Evolutionary conservation across 1,140 invertebrate species (phyloP), one percentile per base, ranked within the genome.

Genomic region (Cydia pomonella): DNA sequence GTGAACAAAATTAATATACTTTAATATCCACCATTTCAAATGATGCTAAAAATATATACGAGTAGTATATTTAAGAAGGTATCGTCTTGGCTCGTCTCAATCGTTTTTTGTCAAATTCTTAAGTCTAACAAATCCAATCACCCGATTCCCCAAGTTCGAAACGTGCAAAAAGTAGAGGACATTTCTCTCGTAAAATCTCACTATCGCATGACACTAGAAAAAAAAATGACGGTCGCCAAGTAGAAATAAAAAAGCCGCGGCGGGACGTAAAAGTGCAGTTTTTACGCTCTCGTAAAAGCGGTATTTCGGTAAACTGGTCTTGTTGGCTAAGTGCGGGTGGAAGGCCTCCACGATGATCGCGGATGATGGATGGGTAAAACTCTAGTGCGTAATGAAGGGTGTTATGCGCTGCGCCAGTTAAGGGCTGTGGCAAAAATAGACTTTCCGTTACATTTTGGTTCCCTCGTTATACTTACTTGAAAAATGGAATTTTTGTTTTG

Each of bases 221-320:
- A 85, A 84, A 82, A 76, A 72, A 80, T 85, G 85, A 86, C 83
- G 81, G 80, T 79, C 82, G 80, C 76, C 81, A 80, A 85, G 81
- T 78, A 66, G 78, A 79, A 84, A 86, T 83, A 86, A 87, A 87
- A 84, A 86, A 79, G 76, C 76, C 81, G 76, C 80, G 27, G n/a
- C n/a, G 29, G 73, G 18, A 53, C 73, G 29, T 69, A 69, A 69
- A 69, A 69, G 64, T 69, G 64, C 64, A 69, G 29, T 69, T 69
- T 69, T 69, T 69, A 69, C 64, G 64, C 27, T 33, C 27, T 23
- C 27, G 64, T 69, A 69, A 69, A 69, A 38, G 33, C 29, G 27
- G 16, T 9, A 7, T 21, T 59, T 59, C 21, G 18, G 53, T 23
- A 59, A 59, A 50, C 47, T 50, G 50, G 50, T 59, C 76, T 82